Evolutionary conservation across 2,888 invertebrate genomes (phyloP).

Genomic region (Pocota personata): DNA sequence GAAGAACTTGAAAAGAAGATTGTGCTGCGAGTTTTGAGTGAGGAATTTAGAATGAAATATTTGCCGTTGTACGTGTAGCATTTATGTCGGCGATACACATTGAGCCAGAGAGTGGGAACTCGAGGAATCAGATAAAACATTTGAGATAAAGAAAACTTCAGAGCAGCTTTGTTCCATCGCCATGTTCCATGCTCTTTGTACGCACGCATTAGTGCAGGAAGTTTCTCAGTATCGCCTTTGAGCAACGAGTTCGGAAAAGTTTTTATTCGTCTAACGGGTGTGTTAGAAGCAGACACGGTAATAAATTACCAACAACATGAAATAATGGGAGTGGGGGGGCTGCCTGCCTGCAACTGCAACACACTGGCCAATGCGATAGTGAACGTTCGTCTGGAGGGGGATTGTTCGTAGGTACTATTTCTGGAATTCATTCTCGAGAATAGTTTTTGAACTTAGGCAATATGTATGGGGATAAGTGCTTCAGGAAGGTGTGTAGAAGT

Average conservation of each 20-base stretch:
- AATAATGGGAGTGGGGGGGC: neutral
- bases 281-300: constrained; percentile 36
- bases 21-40: constrained; percentile 24
- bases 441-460: constrained; percentile 13
- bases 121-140: constrained; percentile 62
- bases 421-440: constrained; percentile 1
- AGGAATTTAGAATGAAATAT: constrained; percentile 44
- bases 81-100: constrained; percentile 3
- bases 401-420: neutral
- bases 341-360: neutral
- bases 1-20: neutral
- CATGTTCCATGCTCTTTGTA: constrained; percentile 60
- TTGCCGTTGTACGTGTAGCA: constrained; percentile 15
- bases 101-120: neutral
- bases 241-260: constrained; percentile 34
- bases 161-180: constrained; percentile 62
- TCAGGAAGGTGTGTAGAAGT: constrained; percentile 8
- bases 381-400: neutral
- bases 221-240: constrained; percentile 60
- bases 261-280: constrained; percentile 35
- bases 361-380: neutral
- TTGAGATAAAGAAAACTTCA: constrained; percentile 61
- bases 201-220: constrained; percentile 70
- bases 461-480: neutral
- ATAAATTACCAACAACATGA: constrained; percentile 61